Conservation (phyloP, 2,113 vertebrate genomes). For the Guaruba guarouba region DNA sequence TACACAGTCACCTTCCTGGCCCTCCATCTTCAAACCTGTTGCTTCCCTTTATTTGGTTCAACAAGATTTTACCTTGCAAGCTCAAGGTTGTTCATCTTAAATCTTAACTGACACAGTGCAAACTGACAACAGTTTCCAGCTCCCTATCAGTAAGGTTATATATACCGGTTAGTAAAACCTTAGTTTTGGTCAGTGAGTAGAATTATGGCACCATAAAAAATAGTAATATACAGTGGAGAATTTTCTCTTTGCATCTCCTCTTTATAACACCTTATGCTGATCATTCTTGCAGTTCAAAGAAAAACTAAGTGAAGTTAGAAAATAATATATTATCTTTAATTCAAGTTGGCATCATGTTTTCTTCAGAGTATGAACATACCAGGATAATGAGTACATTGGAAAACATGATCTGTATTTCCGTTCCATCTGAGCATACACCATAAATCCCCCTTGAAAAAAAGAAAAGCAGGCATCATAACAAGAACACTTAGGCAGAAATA, state of each 20-base stretch:
- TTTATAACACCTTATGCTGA: not conserved
- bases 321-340: slow-evolving; percentile 53
- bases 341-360: not conserved
- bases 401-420: not conserved
- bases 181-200: not conserved
- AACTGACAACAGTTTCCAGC: not conserved
- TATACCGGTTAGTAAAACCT: not conserved
- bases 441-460: not conserved
- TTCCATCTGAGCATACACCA: not conserved
- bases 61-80: not conserved
- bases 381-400: not conserved
- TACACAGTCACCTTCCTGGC: not conserved
- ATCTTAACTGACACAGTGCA: not conserved
- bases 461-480: not conserved
- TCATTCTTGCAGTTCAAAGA: not conserved
- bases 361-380: not conserved
- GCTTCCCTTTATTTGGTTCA: not conserved
- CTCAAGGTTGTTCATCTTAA: not conserved
- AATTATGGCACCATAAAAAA: not conserved
- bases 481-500: not conserved
- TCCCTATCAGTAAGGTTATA: not conserved
- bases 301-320: slow-evolving; percentile 34
- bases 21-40: slow-evolving; percentile 21
- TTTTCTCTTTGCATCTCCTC: not conserved
- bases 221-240: fast-evolving